A percentile compares a stretch with the other conserved stretches of the same genome.
phyloP scores from a whole-genome alignment of 2,113 vertebrate genomes.

The Prionailurus viverrinus region DNA sequence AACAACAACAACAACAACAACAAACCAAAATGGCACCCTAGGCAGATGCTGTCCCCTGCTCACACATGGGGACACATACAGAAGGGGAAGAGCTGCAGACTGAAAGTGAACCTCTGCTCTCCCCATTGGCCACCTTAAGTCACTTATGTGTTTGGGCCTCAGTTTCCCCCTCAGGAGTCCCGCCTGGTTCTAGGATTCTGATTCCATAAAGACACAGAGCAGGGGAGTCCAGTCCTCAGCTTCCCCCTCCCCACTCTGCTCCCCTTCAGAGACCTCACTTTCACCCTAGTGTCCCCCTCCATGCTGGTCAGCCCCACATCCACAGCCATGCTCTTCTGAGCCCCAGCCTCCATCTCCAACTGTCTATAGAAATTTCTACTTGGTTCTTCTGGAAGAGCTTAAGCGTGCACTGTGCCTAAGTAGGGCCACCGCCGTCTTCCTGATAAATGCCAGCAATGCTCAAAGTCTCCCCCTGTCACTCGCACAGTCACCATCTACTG shows the following conservation, averaged over 20 bases:
- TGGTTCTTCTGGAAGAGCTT: conserved; percentile 1
- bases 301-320: neutral
- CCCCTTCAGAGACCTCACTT: neutral
- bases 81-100: neutral
- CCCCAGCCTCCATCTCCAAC: neutral
- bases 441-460: neutral
- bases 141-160: neutral
- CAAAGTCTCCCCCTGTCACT: neutral
- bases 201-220: neutral
- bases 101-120: neutral
- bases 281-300: neutral
- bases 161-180: neutral
- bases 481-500: neutral
- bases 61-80: neutral
- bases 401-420: neutral
- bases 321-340: neutral
- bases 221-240: neutral
- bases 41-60: neutral
- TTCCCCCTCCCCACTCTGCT: neutral
- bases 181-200: neutral
- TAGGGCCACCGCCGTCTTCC: neutral
- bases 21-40: no score
- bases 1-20: no score
- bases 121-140: neutral
- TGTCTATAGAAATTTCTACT: neutral